Evolutionary conservation across 2,113 vertebrate genomes (phyloP).

Genomic region (Rhombomys opimus): DNA sequence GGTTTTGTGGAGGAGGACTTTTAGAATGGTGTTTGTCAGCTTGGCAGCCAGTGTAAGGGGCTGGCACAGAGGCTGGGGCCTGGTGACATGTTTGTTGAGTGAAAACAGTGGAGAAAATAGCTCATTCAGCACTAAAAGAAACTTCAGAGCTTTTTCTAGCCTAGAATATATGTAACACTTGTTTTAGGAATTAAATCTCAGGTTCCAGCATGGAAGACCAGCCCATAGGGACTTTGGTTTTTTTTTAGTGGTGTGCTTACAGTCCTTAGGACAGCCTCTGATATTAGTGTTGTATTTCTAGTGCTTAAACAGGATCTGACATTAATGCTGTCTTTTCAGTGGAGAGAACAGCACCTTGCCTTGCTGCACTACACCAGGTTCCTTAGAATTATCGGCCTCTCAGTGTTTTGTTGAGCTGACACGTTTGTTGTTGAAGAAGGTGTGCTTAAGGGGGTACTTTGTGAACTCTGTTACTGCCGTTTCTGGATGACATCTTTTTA

Average conservation of each 20-base stretch:
- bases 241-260: background rate
- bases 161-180: background rate
- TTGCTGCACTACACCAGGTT: background rate
- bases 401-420: background rate
- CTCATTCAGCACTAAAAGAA: background rate
- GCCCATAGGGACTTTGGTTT: background rate
- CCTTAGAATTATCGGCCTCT: background rate
- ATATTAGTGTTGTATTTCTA: background rate
- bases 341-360: background rate
- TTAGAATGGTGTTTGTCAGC: background rate
- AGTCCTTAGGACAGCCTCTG: no score
- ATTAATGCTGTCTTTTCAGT: background rate
- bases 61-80: background rate
- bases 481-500: conserved; percentile 3
- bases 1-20: background rate
- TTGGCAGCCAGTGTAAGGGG: background rate
- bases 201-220: background rate
- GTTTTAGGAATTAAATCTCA: background rate
- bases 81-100: background rate
- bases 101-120: background rate
- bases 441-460: background rate
- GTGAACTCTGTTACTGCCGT: background rate
- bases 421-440: conserved; percentile 37
- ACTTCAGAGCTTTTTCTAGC: background rate
- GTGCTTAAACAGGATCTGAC: background rate